Base-by-base conservation (phyloP, 2,797 vertebrate genomes). In the Tympanoctomys barrerae region DNA sequence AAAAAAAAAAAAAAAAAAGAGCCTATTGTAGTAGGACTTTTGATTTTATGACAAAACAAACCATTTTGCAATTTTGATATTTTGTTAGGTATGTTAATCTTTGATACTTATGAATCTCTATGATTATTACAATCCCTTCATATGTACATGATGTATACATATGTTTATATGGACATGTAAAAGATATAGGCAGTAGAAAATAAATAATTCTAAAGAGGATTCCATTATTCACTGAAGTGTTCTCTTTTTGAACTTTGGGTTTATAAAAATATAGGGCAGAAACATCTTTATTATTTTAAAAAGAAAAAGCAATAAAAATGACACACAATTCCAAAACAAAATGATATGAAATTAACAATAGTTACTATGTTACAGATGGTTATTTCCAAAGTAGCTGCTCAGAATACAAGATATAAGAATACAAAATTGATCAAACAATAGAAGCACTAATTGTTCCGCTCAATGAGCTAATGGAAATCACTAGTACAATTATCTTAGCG, bases 191-290 rank as follows among this genome's bases (percentile, higher is more conserved):
- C 88, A 88, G 79, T 93, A 33, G 82, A 93, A 87, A 94, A 96
- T 97, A 96, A 96, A 96, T 57, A 95, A 95, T 96, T 97, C 89
- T 97, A 95, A 97, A 98, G 98, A 97, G 97, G 96, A 97, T 97
- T 97, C 97, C 97, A 93, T 94, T 97, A 97, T 93, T 97, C 4
- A 0, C 95, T 96, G 92, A 96, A 96, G 82, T 90, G 77, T 96
- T 96, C 86, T 98, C 96, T 97, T 97, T 97, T 97, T 95, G 89
- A 95, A 96, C 96, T 97, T 95, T 96, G 97, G 94, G 92, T 97
- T 98, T 96, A 95, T 95, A 97, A 97, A 96, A 97, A 96, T 93
- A 97, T 94, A 98, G 98, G 98, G 97, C 97, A 85, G 97, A 98
- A 97, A 98, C 97, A 54, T 54, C 52, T 54, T 54, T 54, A 54